Base-by-base conservation (phyloP, 2,113 vertebrate genomes). In the Eulacestoma nigropectus region DNA sequence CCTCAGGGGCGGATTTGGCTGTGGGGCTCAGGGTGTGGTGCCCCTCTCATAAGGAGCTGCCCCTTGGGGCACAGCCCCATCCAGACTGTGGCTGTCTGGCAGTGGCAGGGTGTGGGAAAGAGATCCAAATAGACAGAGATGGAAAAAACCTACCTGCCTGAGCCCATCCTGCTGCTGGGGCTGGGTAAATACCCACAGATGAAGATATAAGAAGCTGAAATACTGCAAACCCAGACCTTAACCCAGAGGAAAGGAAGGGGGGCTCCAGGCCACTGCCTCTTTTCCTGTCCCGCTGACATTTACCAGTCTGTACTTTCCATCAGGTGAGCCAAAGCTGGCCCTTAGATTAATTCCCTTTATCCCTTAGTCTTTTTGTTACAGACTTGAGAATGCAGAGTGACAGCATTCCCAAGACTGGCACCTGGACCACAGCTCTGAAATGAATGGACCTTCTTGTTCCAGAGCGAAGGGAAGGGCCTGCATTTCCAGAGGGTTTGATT, bases 21-120 rank as follows among this genome's bases (percentile, higher is more conserved):
- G 90, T 85, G 79, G 88, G 94, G 95, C 84, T 84, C 21, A 89
- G 86, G 93, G 94, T 78, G 95, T 8, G 80, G 89, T 57, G n/a
- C 50, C 79, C 63, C 90, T 94, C 42, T 64, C 65, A 35, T 30
- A 27, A 55, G 41, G 50, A 74, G 64, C 6, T 67, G 81, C 52
- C 65, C 89, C 87, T 7, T 32, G 62, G n/a, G 94, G 94, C 84
- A 69, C 70, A 73, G 88, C 26, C 74, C 70, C 91, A 78, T 70
- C 72, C 89, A 89, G 84, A 52, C 80, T 84, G 52, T 2, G 77
- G 47, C 86, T 95, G 86, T 87, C 92, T 88, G 89, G 90, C 50
- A 46, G 20, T 3, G 63, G 47, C 76, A 84, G 65, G 23, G 18
- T 82, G 75, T 89, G 86, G 92, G 93, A 93, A 94, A 79, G 55